Conservation (phyloP, 2,797 vertebrate species). For the Trematomus bernacchii region DNA sequence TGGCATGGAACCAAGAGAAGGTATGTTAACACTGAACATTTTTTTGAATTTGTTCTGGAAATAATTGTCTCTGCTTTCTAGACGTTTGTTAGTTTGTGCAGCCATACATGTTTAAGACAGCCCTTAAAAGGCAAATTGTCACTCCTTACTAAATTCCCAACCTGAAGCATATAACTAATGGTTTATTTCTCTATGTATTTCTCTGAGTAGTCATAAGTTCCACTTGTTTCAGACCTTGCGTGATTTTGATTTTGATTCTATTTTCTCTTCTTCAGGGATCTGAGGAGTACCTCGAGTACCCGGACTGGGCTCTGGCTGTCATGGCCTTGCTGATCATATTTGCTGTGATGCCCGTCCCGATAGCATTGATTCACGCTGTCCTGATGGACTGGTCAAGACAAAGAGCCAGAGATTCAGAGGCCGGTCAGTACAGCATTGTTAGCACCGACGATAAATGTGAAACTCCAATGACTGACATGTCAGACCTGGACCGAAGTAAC, state of each 20-base stretch:
- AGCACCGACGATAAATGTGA: constrained; percentile 69
- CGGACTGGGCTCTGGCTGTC: too few species aligned
- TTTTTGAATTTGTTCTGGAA: too few species aligned
- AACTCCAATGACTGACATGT: constrained; percentile 66
- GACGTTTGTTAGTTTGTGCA: too few species aligned
- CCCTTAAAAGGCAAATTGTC: too few species aligned
- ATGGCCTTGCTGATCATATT: too few species aligned
- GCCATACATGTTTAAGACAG: too few species aligned
- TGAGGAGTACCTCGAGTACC: too few species aligned
- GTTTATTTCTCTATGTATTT: background rate
- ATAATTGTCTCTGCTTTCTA: too few species aligned
- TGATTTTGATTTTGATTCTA: too few species aligned
- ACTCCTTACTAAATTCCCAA: background rate
- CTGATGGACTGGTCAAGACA: constrained; percentile 49
- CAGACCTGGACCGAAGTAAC: constrained; percentile 47
- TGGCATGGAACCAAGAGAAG: constrained; percentile 83
- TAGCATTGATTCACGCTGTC: constrained; percentile 71
- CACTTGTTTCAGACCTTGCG: too few species aligned
- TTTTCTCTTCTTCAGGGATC: too few species aligned
- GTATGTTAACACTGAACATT: constrained; percentile 63
- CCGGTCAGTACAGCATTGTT: constrained; percentile 72
- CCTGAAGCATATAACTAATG: background rate
- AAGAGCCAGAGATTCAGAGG: constrained; percentile 34
- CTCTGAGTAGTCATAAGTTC: too few species aligned
- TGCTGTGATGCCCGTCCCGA: constrained; percentile 82